Conservation (phyloP, 2,888 invertebrate genomes). For the Liodrosophila aerea region DNA sequence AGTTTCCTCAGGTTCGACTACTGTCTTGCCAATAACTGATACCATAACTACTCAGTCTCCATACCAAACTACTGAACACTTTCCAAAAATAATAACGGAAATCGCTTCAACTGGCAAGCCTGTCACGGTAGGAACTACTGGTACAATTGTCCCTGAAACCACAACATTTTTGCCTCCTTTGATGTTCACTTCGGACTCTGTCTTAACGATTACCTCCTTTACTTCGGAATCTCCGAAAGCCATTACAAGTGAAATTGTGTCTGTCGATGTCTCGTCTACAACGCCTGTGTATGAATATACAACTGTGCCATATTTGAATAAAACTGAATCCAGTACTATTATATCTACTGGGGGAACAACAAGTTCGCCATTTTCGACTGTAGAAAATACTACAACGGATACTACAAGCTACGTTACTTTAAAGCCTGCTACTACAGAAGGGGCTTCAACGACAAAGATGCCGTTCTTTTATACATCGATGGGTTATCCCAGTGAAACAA, state of each 20-base stretch:
- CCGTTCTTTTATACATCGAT: conserved; percentile 10
- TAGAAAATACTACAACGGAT: background rate
- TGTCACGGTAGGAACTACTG: too few relatives aligned
- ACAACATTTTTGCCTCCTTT: too few relatives aligned
- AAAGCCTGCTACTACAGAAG: background rate
- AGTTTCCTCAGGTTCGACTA: background rate
- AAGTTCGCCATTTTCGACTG: background rate
- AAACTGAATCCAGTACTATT: too few relatives aligned
- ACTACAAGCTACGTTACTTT: background rate
- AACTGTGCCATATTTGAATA: too few relatives aligned
- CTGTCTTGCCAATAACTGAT: too few relatives aligned
- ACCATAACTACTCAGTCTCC: background rate
- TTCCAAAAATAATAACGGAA: background rate
- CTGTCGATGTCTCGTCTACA: background rate
- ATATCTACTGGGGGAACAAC: too few relatives aligned
- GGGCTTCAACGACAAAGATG: background rate
- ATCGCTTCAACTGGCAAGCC: too few relatives aligned
- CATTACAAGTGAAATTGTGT: background rate
- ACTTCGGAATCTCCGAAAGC: background rate
- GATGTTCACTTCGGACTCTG: too few relatives aligned
- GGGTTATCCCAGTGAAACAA: conserved; percentile 5
- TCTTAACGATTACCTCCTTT: too few relatives aligned
- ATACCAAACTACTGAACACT: background rate
- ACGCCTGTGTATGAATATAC: background rate
- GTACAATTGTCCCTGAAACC: too few relatives aligned